Percentiles rank a stretch among this genome's conserved stretches.
Conservation (phyloP, 2,888 invertebrate genomes). For the Argyresthia goedartella region DNA sequence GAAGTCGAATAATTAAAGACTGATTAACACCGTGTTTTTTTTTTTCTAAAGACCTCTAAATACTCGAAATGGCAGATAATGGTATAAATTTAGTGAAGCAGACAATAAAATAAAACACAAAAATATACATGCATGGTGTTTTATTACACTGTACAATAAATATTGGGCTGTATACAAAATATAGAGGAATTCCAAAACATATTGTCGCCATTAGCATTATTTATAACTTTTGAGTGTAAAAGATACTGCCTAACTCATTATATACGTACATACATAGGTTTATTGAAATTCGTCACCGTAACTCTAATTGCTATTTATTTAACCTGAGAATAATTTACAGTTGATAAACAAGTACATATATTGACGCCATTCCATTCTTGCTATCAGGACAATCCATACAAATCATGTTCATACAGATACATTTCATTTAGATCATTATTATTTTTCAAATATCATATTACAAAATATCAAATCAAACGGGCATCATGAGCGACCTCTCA, state of each 20-base stretch:
- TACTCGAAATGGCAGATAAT: slow-evolving; percentile 13
- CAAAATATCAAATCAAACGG: too few species aligned
- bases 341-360: too few species aligned
- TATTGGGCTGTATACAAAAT: slow-evolving; percentile 68
- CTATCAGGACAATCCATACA: too few species aligned
- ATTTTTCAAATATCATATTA: too few species aligned
- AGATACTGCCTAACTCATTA: slow-evolving; percentile 21
- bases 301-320: too few species aligned
- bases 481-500: too few species aligned
- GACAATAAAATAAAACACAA: slow-evolving; percentile 20
- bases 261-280: slow-evolving; percentile 17
- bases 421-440: too few species aligned
- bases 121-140: slow-evolving; percentile 61
- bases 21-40: background rate
- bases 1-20: background rate
- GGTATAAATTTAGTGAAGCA: too few species aligned
- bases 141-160: slow-evolving; percentile 71
- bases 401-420: too few species aligned
- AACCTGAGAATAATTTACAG: too few species aligned
- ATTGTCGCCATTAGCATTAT: slow-evolving; percentile 62
- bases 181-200: slow-evolving; percentile 67
- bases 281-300: slow-evolving; percentile 35
- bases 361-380: too few species aligned
- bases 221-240: slow-evolving; percentile 43
- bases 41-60: background rate